Base-by-base conservation (phyloP, 2,888 invertebrate species). In the Salpingus planirostris region DNA sequence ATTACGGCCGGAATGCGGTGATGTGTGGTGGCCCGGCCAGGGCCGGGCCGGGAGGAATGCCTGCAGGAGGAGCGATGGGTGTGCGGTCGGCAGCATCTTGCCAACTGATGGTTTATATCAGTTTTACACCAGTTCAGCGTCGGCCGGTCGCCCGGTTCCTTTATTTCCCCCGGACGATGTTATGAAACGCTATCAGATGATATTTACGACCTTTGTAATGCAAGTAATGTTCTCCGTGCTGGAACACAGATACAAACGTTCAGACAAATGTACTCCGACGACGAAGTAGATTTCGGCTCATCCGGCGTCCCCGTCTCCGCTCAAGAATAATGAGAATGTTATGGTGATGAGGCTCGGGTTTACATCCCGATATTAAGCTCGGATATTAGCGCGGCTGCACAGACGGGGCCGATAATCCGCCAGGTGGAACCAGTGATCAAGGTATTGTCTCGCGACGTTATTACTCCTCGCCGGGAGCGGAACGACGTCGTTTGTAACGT, bases 251-350 rank as follows among this genome's bases (percentile, higher is more conserved):
- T 50, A 50, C 50, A 54, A 54, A 54, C 52, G 52, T 52, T 51
- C 46, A 52, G 49, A 54, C 50, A 52, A 52, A 54, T 48, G 42
- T 54, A 57, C 51, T 52, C 40, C 47, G 46, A 48, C 43, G 36
- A 41, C 43, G 44, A 36, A 51, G 51, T 50, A 49, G 55, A 50
- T 54, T 52, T 52, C 43, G 44, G 40, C 44, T 47, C 50, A 52
- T 51, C 49, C 51, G 47, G 46, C 44, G 40, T 32, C 40, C 38
- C 46, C 46, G 45, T 44, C 52, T 45, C 40, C 36, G 41, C 43
- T 45, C 36, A 55, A 59, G 60, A 62, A 57, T 63, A 62, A 63
- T 61, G 62, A 58, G 60, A 60, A 60, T 55, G 60, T 61, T 63
- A 63, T 62, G 63, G 58, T 61, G 61, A 63, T 62, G 62, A 62